Base-by-base conservation (phyloP, 1,140 invertebrate species). In the Tigriopus japonicus region DNA sequence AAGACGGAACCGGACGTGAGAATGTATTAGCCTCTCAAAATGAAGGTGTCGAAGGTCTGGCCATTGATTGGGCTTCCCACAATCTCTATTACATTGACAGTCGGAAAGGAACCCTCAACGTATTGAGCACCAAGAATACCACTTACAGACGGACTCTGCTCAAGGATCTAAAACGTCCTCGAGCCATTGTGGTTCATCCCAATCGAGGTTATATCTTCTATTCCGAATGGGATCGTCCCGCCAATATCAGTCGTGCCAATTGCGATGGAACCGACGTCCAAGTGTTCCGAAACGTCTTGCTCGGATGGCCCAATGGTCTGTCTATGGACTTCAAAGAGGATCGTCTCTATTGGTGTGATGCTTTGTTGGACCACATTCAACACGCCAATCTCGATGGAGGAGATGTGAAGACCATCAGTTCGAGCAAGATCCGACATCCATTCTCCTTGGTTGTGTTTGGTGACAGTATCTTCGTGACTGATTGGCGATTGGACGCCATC, bases 11-110 rank as follows among this genome's bases (percentile, higher is more conserved):
- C 76, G 75, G 84, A 0, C 77, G 83, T 9, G 89, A 94, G 71
- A 93, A 92, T 55, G 89, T 96, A 0, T 69, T 97, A 17, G 89
- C 91, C 10, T 93, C 89, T 15, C 91, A 95, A 69, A 96, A 97
- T 68, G 92, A 96, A 74, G 90, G 90, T 0, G 92, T 98, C 0
- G 93, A 98, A 76, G 93, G 92, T 5, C 74, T 98, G 42, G 90
- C 92, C 1, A 85, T 96, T 0, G 95, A 98, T 69, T 98, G 93
- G 94, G 86, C 86, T 0, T 85, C 91, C 0, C 93, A 96, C 68
- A 97, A 97, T 70, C 76, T 98, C 0, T 98, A 97, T 71, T 98
- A 96, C 72, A 95, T 98, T 52, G 93, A 98, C 68, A 95, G 89
- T 9, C 79, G 90, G 10, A 91, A 93, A 73, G 92, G 92, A 64